A percentile compares a stretch with the other conserved stretches of the same genome.
phyloP scores from a whole-genome alignment of 2,888 invertebrate species.

The Iselma pallidipennis region DNA sequence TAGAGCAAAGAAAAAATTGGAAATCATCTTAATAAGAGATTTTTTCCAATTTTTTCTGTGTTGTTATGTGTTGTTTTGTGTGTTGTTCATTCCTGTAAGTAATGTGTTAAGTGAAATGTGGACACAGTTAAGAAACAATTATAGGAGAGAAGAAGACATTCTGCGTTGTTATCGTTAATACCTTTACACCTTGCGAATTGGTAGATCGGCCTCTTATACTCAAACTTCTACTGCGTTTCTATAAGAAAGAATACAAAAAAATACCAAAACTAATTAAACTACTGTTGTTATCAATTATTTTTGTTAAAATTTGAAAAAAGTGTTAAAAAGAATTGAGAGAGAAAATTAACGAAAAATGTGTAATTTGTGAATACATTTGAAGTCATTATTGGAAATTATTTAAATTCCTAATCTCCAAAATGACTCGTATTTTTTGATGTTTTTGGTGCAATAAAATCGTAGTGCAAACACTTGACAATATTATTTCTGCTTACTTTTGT shows the following conservation, averaged over 20 bases:
- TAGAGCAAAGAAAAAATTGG: too few relatives aligned
- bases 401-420: background rate
- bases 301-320: slow-evolving; percentile 1
- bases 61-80: background rate
- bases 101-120: slow-evolving; percentile 1
- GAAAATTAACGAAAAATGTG: background rate
- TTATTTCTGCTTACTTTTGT: slow-evolving; percentile 47
- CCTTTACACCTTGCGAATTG: slow-evolving; percentile 62
- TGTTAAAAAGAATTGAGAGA: background rate
- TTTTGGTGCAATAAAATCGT: slow-evolving; percentile 12
- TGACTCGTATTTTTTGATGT: background rate
- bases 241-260: slow-evolving; percentile 47
- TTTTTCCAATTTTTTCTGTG: background rate
- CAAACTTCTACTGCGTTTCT: slow-evolving; percentile 62
- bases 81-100: background rate
- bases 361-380: background rate
- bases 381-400: background rate
- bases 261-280: slow-evolving; percentile 23
- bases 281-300: background rate
- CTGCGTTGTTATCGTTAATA: slow-evolving; percentile 46
- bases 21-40: too few relatives aligned
- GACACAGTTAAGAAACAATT: slow-evolving; percentile 13
- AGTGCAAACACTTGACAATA: slow-evolving; percentile 17
- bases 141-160: slow-evolving; percentile 22
- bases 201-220: slow-evolving; percentile 61